Evolutionary conservation across 2,888 invertebrate genomes (phyloP).

Genomic region (Macropis europaea): DNA sequence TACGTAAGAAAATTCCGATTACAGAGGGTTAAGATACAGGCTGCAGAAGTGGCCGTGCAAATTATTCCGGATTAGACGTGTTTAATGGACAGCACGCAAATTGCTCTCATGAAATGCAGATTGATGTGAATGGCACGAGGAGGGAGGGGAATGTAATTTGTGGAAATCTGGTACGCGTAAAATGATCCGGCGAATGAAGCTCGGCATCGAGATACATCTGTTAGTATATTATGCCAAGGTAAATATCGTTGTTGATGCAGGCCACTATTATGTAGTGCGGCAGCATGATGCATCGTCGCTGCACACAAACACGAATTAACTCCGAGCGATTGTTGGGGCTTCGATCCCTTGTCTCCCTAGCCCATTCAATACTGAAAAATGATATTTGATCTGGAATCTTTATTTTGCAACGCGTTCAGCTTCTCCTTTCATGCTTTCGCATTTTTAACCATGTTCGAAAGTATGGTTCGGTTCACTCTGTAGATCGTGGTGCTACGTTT

Average conservation of each 20-base stretch:
- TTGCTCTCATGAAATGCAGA: background rate
- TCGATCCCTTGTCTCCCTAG: constrained; percentile 12
- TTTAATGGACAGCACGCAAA: constrained; percentile 9
- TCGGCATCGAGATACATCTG: constrained; percentile 19
- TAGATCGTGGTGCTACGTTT: too few relatives aligned
- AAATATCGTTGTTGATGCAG: constrained; percentile 49
- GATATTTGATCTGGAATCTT: constrained; percentile 22
- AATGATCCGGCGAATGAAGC: constrained; percentile 35
- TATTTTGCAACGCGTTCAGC: background rate
- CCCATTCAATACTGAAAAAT: constrained; percentile 26
- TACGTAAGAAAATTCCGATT: too few relatives aligned
- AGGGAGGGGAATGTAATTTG: constrained; percentile 2
- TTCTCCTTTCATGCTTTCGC: background rate
- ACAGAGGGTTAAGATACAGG: too few relatives aligned
- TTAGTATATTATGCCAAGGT: constrained; percentile 42
- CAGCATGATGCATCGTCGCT: constrained; percentile 17
- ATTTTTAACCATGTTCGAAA: too few relatives aligned
- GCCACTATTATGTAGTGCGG: constrained; percentile 32
- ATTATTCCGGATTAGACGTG: background rate
- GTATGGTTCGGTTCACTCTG: too few relatives aligned
- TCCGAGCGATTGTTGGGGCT: constrained; percentile 25
- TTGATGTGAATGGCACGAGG: too few relatives aligned
- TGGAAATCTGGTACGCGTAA: constrained; percentile 35
- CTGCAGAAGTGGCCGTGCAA: background rate
- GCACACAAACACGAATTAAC: constrained; percentile 42